Conservation (phyloP, 2,113 vertebrate genomes). For the Crypturellus undulatus region DNA sequence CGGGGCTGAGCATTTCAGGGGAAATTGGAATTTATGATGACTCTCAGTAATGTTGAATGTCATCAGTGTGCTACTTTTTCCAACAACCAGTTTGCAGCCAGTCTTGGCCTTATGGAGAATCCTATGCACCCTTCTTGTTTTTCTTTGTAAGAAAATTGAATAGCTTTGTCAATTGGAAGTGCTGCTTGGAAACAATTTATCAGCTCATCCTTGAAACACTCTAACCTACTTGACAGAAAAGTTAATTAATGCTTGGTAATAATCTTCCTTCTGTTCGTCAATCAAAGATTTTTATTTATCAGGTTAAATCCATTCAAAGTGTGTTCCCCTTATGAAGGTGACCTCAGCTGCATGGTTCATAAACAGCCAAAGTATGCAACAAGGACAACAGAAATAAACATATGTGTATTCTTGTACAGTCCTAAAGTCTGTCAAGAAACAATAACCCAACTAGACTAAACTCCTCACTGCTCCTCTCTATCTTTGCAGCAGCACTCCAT, state of each 20-base stretch:
- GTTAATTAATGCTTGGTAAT: neutral
- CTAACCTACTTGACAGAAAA: neutral
- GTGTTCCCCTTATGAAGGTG: neutral
- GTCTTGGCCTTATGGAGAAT: neutral
- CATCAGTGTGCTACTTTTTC: neutral
- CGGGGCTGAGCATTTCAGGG: neutral
- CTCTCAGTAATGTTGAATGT: neutral
- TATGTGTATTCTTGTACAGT: rapidly evolving
- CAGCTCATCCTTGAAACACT: neutral
- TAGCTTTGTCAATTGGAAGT: neutral
- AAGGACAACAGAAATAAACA: neutral
- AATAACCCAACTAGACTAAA: neutral
- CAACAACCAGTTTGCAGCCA: neutral
- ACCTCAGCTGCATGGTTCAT: neutral
- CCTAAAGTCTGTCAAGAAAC: neutral
- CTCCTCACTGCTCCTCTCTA: neutral
- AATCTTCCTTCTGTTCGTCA: neutral
- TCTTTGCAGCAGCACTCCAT: neutral
- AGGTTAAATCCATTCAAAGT: neutral
- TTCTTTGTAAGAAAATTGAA: neutral
- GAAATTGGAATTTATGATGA: neutral
- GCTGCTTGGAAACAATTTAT: neutral
- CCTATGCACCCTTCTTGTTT: neutral
- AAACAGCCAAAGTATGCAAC: neutral
- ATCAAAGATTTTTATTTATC: neutral